Conservation (phyloP, 2,113 vertebrate species). For the Xenus cinereus region DNA sequence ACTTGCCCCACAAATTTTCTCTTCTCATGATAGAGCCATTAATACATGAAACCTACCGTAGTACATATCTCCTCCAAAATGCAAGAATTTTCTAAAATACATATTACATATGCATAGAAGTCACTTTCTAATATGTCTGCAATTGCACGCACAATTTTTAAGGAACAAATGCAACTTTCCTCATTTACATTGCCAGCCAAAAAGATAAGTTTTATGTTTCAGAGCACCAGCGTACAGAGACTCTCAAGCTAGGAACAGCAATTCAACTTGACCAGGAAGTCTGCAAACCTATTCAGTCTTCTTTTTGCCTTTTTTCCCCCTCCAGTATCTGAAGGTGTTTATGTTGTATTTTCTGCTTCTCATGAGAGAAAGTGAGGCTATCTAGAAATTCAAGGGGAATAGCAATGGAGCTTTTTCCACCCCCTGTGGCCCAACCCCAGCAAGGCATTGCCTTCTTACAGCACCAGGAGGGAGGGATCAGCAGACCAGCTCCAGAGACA, state of each 20-base stretch:
- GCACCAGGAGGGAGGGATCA: background rate
- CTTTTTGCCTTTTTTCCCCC: background rate
- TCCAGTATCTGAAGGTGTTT: background rate
- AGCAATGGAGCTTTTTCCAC: background rate
- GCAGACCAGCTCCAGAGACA: background rate
- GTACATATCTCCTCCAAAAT: background rate
- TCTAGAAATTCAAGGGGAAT: background rate
- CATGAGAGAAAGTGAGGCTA: background rate
- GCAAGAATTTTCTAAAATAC: background rate
- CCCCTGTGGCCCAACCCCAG: background rate
- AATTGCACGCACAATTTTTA: background rate
- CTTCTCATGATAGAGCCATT: background rate
- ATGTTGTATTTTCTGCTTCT: background rate
- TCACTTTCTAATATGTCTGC: background rate
- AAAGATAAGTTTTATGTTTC: background rate
- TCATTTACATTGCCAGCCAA: background rate
- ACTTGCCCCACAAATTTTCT: background rate
- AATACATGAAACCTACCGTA: background rate
- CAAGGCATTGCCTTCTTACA: background rate
- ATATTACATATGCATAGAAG: background rate
- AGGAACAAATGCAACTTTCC: background rate
- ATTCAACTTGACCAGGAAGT: background rate
- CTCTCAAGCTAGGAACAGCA: background rate
- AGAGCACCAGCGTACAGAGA: fast-evolving
- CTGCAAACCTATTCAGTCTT: background rate